A percentile compares a stretch with the other conserved stretches of the same genome.
Conservation (phyloP, 2,888 invertebrate genomes). For the Epirrhoe alternata region DNA sequence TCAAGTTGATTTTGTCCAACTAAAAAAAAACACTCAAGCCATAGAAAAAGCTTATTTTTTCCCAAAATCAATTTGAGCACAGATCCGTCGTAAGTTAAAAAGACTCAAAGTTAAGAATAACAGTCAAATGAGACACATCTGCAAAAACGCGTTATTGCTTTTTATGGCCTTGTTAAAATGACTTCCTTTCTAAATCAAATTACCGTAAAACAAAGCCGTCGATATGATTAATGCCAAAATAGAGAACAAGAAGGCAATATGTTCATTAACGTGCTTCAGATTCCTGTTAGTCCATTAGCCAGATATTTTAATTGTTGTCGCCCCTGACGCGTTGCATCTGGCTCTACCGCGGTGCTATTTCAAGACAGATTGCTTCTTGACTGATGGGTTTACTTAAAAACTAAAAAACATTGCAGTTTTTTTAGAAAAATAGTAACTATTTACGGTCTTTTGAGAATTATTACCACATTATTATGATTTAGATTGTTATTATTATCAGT, state of each 20-base stretch:
- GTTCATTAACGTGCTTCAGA: constrained; percentile 80
- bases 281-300: constrained; percentile 81
- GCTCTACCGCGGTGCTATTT: constrained; percentile 79
- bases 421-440: background rate
- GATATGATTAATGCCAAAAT: constrained; percentile 68
- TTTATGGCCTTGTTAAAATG: constrained; percentile 16
- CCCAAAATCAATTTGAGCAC: too few species aligned
- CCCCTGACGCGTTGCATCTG: constrained; percentile 78
- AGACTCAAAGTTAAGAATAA: too few species aligned
- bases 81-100: too few species aligned
- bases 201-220: constrained; percentile 51
- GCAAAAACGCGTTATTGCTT: background rate
- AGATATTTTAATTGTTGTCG: constrained; percentile 83
- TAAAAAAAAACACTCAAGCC: too few species aligned
- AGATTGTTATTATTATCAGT: too few species aligned
- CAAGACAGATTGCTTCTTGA: constrained; percentile 79
- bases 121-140: background rate
- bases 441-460: too few species aligned
- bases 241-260: constrained; percentile 72
- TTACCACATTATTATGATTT: too few species aligned
- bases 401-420: constrained; percentile 7
- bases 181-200: constrained; percentile 24
- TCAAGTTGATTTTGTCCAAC: too few species aligned
- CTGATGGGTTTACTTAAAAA: constrained; percentile 57
- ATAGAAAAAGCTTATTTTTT: too few species aligned